Percentiles rank a stretch among this genome's conserved stretches.
phyloP scores from a whole-genome alignment of 2,113 vertebrate species.

The Seriola dumerili region DNA sequence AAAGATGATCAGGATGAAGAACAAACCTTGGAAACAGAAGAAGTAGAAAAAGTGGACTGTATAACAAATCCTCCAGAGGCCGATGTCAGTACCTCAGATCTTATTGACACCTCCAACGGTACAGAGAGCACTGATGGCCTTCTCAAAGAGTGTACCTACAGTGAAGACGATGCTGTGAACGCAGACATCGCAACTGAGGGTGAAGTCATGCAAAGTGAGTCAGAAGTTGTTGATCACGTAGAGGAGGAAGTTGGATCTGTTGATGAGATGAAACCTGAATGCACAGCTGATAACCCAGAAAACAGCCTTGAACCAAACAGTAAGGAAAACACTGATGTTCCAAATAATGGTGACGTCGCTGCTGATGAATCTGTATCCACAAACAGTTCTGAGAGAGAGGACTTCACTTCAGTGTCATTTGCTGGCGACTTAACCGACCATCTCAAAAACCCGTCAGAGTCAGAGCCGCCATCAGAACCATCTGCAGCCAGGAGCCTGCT shows the following conservation, averaged over 20 bases:
- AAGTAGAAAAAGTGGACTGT: background rate
- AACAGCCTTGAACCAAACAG: background rate
- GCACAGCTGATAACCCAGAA: background rate
- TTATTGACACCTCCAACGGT: background rate
- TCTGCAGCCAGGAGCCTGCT: background rate
- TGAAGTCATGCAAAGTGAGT: background rate
- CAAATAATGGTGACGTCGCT: background rate
- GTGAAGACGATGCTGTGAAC: conserved; percentile 10
- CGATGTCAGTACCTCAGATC: background rate
- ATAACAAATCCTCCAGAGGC: conserved; percentile 7
- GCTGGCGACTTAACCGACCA: background rate
- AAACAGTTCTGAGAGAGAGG: conserved; percentile 11
- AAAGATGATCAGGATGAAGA: background rate
- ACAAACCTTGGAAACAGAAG: background rate
- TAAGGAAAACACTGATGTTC: background rate
- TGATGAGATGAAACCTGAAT: conserved; percentile 16
- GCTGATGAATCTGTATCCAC: background rate
- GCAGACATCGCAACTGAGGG: background rate
- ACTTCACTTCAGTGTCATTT: accelerated
- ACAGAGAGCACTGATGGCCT: background rate
- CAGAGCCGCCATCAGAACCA: background rate
- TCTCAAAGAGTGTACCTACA: background rate
- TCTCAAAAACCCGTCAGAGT: conserved; percentile 5
- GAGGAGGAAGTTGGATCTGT: conserved; percentile 10
- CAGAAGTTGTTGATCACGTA: background rate